These are phyloP conservation scores for Chironomus tepperi DNA, from an alignment of 1,140 invertebrate species.

Conservation along the genomic window DNA sequence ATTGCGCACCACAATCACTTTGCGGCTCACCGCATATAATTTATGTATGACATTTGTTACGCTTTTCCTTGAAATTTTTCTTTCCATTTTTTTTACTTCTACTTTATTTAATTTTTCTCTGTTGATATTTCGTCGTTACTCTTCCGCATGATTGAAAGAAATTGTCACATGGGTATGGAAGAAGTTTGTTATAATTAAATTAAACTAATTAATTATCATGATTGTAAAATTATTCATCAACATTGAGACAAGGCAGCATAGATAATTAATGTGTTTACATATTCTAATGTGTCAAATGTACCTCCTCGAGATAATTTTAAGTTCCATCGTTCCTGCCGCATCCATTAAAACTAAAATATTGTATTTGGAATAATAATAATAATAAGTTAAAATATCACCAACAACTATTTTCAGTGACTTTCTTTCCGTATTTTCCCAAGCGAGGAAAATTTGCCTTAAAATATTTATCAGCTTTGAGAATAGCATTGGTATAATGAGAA, in stretches of 20 bases:
- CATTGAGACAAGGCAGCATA: too few species aligned
- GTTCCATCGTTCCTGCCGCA: too few species aligned
- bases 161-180: neutral
- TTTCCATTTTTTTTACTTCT: too few species aligned
- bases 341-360: too few species aligned
- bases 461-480: too few species aligned
- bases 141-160: neutral
- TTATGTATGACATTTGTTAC: constrained; percentile 12
- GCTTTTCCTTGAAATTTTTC: neutral
- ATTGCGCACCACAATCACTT: constrained; percentile 3
- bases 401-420: too few species aligned
- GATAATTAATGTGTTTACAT: too few species aligned
- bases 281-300: too few species aligned
- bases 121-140: neutral
- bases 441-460: neutral
- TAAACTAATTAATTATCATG: neutral
- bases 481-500: too few species aligned
- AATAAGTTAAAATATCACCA: too few species aligned
- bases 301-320: neutral
- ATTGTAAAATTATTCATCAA: neutral
- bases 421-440: neutral
- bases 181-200: neutral
- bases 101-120: neutral
- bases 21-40: neutral
- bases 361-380: too few species aligned